phyloP scores from a whole-genome alignment of 2,888 invertebrate species.

The Himalopsyche kuldschensis region DNA sequence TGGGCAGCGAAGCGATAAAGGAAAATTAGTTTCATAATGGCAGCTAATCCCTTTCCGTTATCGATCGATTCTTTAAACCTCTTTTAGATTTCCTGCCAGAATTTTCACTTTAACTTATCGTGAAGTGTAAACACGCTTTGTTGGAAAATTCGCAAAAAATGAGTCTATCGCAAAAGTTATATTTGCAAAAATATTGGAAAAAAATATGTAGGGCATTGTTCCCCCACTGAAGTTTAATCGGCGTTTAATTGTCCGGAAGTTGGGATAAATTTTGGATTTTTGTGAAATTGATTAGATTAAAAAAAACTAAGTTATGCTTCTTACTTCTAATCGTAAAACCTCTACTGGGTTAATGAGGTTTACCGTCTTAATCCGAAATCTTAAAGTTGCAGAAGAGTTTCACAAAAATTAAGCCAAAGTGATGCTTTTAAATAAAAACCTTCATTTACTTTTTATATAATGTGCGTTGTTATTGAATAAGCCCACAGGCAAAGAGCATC shows the following conservation, averaged over 20 bases:
- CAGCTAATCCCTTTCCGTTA: slow-evolving; percentile 28
- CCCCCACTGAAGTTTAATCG: not conserved
- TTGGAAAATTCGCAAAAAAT: not conserved
- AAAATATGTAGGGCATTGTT: not conserved
- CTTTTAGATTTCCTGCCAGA: slow-evolving; percentile 1
- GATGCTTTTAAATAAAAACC: too few species aligned
- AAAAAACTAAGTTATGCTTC: too few species aligned
- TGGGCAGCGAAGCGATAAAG: slow-evolving; percentile 26
- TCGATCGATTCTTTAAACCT: slow-evolving; percentile 12
- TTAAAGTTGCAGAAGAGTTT: too few species aligned
- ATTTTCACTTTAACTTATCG: not conserved
- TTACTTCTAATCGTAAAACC: too few species aligned
- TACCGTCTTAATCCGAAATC: too few species aligned
- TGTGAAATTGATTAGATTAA: not conserved
- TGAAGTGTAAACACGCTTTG: not conserved
- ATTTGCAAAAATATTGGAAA: not conserved
- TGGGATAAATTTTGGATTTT: not conserved
- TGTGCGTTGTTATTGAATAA: too few species aligned
- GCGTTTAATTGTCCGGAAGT: not conserved
- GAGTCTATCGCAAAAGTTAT: not conserved
- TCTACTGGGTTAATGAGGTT: too few species aligned
- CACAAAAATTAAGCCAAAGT: too few species aligned
- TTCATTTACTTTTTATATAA: too few species aligned
- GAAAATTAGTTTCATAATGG: slow-evolving; percentile 34
- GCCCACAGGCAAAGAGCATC: too few species aligned